Percentiles rank a stretch among this genome's conserved stretches.
Conservation (phyloP, 2,113 vertebrate species). For the Seriola rivoliana region DNA sequence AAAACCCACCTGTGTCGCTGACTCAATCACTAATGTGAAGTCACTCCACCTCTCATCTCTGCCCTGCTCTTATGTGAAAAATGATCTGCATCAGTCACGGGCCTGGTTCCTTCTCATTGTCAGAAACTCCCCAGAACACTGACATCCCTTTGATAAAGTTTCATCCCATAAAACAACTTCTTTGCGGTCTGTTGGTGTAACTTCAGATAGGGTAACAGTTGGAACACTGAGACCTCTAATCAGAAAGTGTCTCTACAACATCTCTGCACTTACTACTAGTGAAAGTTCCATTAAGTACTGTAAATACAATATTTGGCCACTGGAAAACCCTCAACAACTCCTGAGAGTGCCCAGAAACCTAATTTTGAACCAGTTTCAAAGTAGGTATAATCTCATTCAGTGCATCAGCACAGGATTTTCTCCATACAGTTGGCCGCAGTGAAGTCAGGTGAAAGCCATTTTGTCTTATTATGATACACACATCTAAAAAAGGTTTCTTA, state of each 20-base stretch:
- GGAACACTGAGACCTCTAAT: neutral
- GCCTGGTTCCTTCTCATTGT: neutral
- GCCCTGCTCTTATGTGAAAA: constrained; percentile 8
- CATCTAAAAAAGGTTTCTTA: no score
- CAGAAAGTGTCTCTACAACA: neutral
- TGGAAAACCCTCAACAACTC: neutral
- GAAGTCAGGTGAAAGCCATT: neutral
- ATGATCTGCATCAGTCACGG: constrained; percentile 1
- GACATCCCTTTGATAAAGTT: neutral
- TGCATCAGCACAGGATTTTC: neutral
- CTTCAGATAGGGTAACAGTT: neutral
- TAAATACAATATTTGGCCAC: neutral
- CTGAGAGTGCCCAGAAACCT: no score
- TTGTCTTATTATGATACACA: neutral
- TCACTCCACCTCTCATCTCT: constrained; percentile 19
- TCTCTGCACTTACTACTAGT: neutral
- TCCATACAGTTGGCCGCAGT: neutral
- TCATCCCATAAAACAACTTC: neutral
- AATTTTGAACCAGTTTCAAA: neutral
- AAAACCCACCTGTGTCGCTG: constrained; percentile 71
- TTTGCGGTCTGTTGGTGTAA: neutral
- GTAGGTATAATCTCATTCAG: neutral
- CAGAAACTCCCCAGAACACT: neutral
- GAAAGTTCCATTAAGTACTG: neutral
- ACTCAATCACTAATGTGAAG: constrained; percentile 56